Percentiles rank a stretch among this genome's conserved stretches.
phyloP scores from a whole-genome alignment of 1,140 invertebrate species.

The Drosophila leontia region DNA sequence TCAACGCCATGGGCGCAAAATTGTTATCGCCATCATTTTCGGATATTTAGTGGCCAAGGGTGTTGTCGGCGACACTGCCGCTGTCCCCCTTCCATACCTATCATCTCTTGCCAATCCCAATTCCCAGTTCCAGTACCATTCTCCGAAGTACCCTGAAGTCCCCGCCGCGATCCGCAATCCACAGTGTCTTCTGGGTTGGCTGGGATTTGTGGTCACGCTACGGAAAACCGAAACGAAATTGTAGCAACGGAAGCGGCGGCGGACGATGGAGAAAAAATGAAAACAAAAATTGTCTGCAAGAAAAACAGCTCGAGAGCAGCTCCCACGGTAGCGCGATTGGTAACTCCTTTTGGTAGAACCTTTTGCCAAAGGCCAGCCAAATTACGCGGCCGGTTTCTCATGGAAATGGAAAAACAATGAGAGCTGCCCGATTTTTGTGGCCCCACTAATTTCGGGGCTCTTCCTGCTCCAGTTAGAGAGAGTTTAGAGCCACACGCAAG shows the following conservation, averaged over 20 bases:
- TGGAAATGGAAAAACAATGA: constrained; percentile 74
- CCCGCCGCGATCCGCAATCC: constrained; percentile 1
- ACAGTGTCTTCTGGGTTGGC: constrained; percentile 20
- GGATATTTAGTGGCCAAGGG: constrained; percentile 58
- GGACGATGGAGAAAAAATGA: constrained; percentile 13
- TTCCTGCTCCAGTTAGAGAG: constrained; percentile 74
- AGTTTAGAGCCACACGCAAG: constrained; percentile 71
- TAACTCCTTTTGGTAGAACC: constrained; percentile 61
- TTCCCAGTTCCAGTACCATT: constrained; percentile 10
- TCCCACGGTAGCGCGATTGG: constrained; percentile 73
- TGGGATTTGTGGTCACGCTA: constrained; percentile 77
- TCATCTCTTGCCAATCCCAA: constrained; percentile 8
- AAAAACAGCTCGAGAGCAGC: constrained; percentile 51
- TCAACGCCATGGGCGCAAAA: constrained; percentile 80
- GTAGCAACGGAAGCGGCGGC: constrained; percentile 71
- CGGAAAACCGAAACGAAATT: constrained; percentile 66
- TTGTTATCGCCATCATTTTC: constrained; percentile 79
- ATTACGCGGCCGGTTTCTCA: constrained; percentile 71
- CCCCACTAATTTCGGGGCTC: constrained; percentile 56
- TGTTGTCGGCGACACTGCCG: constrained; percentile 51
- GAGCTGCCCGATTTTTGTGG: constrained; percentile 39
- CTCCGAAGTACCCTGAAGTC: neutral
- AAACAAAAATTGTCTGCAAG: constrained; percentile 24
- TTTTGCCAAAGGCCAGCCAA: constrained; percentile 75
- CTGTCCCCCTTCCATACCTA: neutral